Evolutionary conservation across 2,888 invertebrate genomes (phyloP).

Genomic region (Lamellibrachia satsuma): DNA sequence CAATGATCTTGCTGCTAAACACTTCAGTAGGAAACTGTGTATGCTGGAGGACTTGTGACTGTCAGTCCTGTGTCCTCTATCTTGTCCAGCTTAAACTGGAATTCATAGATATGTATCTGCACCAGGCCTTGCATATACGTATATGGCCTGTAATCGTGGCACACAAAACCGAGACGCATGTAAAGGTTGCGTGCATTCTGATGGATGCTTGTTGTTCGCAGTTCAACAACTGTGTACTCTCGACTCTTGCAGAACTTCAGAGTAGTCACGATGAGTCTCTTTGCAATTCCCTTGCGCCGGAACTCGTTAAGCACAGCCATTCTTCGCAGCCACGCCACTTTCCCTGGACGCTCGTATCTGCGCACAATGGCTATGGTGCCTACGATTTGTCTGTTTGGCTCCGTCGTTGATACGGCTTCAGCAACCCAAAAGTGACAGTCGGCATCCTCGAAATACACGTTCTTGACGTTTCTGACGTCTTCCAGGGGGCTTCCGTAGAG

Average conservation of each 20-base stretch:
- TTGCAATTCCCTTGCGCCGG: slow-evolving; percentile 22
- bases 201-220: slow-evolving; percentile 28
- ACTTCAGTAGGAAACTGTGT: neutral
- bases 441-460: slow-evolving; percentile 1
- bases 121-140: neutral
- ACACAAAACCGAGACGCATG: slow-evolving; percentile 18
- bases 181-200: slow-evolving; percentile 27
- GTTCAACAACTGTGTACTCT: slow-evolving; percentile 24
- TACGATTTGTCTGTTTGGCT: slow-evolving; percentile 13
- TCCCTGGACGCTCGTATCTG: slow-evolving; percentile 18
- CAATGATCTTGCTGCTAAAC: neutral
- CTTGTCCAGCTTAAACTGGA: neutral
- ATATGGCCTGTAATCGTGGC: neutral
- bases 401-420: neutral
- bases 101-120: neutral
- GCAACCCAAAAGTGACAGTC: slow-evolving; percentile 31
- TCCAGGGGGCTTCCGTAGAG: slow-evolving; percentile 29
- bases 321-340: slow-evolving; percentile 25
- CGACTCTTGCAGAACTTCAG: slow-evolving; percentile 22
- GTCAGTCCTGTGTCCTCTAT: neutral
- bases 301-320: slow-evolving; percentile 29
- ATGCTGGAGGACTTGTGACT: neutral
- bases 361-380: slow-evolving; percentile 29
- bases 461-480: slow-evolving; percentile 24
- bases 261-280: slow-evolving; percentile 22